Conservation (phyloP, 2,113 vertebrate genomes). For the cat (Felis catus) region F.catus_Fca126_mat1.0 CM031418.1:5396001-5396500, state of each 20-base stretch:
- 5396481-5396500: not conserved
- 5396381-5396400: not conserved
- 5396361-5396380: not conserved
- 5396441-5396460: not conserved
- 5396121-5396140: not conserved
- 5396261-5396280: too few relatives aligned
- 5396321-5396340: not conserved
- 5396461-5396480: not conserved
- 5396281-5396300: not conserved
- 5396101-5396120: not conserved
- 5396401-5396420: not conserved
- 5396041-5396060: not conserved
- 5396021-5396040: not conserved
- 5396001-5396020: not conserved
- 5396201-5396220: too few relatives aligned
- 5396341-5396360: not conserved
- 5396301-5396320: not conserved
- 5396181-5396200: too few relatives aligned
- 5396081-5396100: not conserved
- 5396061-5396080: not conserved
- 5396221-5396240: too few relatives aligned
- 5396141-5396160: not conserved
- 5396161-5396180: too few relatives aligned
- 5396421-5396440: not conserved
- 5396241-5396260: too few relatives aligned